These are phyloP conservation scores for Chionodraco myersi DNA, from an alignment of 2,113 vertebrate genomes.

Conservation along the genomic window DNA sequence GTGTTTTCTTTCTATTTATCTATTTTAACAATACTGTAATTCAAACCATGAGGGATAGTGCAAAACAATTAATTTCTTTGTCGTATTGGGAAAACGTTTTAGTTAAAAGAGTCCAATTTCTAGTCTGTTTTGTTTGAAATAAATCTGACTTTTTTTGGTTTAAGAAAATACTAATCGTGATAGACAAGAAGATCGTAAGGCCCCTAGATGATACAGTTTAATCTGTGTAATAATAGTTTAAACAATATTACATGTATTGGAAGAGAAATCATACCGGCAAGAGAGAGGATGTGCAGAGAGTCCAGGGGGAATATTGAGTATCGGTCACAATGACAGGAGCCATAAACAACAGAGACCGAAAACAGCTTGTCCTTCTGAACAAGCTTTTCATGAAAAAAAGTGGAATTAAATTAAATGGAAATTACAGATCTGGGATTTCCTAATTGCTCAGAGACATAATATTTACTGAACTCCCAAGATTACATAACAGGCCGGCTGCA, in stretches of 20 bases:
- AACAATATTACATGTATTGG: constrained; percentile 25
- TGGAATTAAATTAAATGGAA: neutral
- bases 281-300: neutral
- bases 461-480: constrained; percentile 66
- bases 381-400: constrained; percentile 6
- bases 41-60: neutral
- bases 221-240: neutral
- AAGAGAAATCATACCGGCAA: neutral
- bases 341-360: constrained; percentile 41
- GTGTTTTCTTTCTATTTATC: neutral
- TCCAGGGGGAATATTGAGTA: constrained; percentile 22
- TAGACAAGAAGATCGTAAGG: neutral
- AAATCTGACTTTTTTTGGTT: neutral
- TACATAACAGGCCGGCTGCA: constrained; percentile 51
- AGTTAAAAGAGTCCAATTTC: constrained; percentile 7
- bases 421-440: constrained; percentile 41
- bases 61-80: neutral
- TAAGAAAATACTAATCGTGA: neutral
- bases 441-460: constrained; percentile 67
- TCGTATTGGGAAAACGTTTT: neutral
- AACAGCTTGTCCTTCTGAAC: constrained; percentile 14
- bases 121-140: neutral
- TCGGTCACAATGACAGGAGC: constrained; percentile 26
- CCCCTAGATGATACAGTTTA: neutral
- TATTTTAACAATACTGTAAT: neutral